Percentiles rank a stretch among this genome's conserved stretches.
phyloP scores from a whole-genome alignment of 2,797 vertebrate species.

The Odontamblyopus rebecca region DNA sequence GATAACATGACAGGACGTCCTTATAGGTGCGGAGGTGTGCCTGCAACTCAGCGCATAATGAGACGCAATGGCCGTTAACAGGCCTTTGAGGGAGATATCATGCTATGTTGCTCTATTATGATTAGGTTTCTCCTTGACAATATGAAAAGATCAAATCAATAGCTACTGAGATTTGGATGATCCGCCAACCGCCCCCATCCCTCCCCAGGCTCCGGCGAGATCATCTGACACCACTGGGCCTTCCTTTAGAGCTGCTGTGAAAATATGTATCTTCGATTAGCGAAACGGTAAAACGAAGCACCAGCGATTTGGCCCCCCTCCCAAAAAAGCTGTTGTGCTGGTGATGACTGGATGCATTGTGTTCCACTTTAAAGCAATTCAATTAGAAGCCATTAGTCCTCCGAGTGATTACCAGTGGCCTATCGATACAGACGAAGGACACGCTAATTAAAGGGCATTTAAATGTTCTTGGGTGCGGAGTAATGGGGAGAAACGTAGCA shows the following conservation, averaged over 20 bases:
- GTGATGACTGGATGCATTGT: slow-evolving; percentile 71
- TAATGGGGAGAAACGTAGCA: slow-evolving; percentile 78
- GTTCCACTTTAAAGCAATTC: slow-evolving; percentile 80
- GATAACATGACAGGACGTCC: slow-evolving; percentile 44
- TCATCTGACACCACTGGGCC: slow-evolving; percentile 58
- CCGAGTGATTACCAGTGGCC: slow-evolving; percentile 80
- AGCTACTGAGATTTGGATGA: slow-evolving; percentile 78
- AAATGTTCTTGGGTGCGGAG: slow-evolving; percentile 78
- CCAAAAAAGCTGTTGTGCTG: slow-evolving; percentile 55
- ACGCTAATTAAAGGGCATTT: slow-evolving; percentile 84
- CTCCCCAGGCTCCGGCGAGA: slow-evolving; percentile 56
- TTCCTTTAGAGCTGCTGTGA: slow-evolving; percentile 48
- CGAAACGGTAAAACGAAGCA: slow-evolving; percentile 52
- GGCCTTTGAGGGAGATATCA: slow-evolving; percentile 71
- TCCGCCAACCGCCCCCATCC: slow-evolving; percentile 55
- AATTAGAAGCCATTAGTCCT: slow-evolving; percentile 82
- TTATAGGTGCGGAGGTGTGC: slow-evolving; percentile 39
- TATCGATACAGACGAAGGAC: slow-evolving; percentile 80
- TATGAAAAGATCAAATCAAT: slow-evolving; percentile 80
- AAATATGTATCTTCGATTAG: slow-evolving; percentile 65
- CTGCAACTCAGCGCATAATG: slow-evolving; percentile 58
- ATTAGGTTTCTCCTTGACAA: slow-evolving; percentile 77
- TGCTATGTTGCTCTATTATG: slow-evolving; percentile 71
- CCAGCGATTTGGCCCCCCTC: slow-evolving; percentile 49
- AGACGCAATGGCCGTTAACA: slow-evolving; percentile 64